Evolutionary conservation across 2,888 invertebrate genomes (phyloP), one percentile per base, ranked within the genome.

Genomic region (Tryphoninae sp.): DNA sequence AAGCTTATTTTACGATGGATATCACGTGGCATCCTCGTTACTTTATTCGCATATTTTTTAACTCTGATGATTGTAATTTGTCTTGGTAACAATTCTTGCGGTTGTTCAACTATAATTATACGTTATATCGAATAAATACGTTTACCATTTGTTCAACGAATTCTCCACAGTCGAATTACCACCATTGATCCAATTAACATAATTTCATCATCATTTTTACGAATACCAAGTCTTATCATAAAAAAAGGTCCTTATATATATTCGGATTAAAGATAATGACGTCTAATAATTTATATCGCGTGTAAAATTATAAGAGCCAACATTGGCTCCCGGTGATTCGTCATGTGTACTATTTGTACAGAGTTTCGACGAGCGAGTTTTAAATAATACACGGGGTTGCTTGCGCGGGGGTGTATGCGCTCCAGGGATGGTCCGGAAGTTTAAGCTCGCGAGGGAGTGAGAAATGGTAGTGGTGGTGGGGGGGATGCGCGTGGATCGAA

Each of bases 371-470:
- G 33, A 45, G n/a, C 67, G 67, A 59, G 51, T 80, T 80, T 80
- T 77, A 67, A 72, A 80, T 80, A 80, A 73, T 77, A 77, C 67
- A 55, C 51, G 61, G 23, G 59, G 53, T 68, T 55, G 55, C 23
- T 67, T 62, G 67, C 58, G 68, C 55, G 33, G 33, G 33, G 33
- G 33, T 68, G 55, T 26, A 62, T 45, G 76, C 13, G 67, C 45
- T 69, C 58, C 13, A 23, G 19, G 72, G 61, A 72, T 68, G 45
- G 13, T 71, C 59, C 19, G 61, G 61, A 61, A 67, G 62, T 73
- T 80, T 75, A 73, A 80, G 72, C 33, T 33, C 45, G 45, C 13
- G 45, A 9, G 13, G 9, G 45, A 13, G 2, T 13, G 9, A 45
- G 45, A 45, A 13, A 2, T 45, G 13, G 9, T 1, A 1, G 58